Conservation (phyloP, 2,797 vertebrate genomes). For the Lithobates sylvaticus region DNA sequence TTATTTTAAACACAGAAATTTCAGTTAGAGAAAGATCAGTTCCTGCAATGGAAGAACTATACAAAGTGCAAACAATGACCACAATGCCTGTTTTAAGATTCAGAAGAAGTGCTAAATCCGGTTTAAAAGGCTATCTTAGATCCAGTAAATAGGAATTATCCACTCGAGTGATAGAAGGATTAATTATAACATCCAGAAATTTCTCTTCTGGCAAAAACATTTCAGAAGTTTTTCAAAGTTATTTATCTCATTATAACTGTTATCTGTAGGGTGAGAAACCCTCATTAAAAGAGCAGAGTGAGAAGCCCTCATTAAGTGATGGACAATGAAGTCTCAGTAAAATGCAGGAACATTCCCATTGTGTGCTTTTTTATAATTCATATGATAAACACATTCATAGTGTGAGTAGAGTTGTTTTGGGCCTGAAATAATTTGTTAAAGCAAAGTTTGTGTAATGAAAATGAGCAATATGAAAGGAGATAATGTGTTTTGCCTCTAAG, state of each 20-base stretch:
- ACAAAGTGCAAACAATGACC: neutral
- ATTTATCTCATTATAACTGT: neutral
- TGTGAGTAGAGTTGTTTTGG: neutral
- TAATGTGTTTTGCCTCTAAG: slow-evolving; percentile 30
- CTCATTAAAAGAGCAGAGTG: neutral
- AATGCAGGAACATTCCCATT: neutral
- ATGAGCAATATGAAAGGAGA: slow-evolving; percentile 32
- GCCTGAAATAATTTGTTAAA: slow-evolving; percentile 10
- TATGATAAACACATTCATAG: neutral
- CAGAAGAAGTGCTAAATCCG: neutral
- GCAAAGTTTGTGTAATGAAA: slow-evolving; percentile 36
- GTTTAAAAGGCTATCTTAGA: neutral
- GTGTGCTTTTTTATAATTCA: slow-evolving; percentile 2
- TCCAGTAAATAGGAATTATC: neutral
- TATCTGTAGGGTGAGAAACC: neutral
- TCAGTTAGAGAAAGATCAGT: neutral
- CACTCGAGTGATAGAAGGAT: neutral
- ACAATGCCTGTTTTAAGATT: neutral
- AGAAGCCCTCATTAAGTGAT: neutral
- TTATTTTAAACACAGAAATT: neutral
- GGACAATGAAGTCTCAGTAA: neutral
- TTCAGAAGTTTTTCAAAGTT: neutral
- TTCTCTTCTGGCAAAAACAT: neutral
- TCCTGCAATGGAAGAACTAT: neutral
- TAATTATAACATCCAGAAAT: neutral